A percentile compares a stretch with the other conserved stretches of the same genome.
Evolutionary conservation across 2,797 vertebrate genomes (phyloP).

Genomic region (Acanthurus tractus): DNA sequence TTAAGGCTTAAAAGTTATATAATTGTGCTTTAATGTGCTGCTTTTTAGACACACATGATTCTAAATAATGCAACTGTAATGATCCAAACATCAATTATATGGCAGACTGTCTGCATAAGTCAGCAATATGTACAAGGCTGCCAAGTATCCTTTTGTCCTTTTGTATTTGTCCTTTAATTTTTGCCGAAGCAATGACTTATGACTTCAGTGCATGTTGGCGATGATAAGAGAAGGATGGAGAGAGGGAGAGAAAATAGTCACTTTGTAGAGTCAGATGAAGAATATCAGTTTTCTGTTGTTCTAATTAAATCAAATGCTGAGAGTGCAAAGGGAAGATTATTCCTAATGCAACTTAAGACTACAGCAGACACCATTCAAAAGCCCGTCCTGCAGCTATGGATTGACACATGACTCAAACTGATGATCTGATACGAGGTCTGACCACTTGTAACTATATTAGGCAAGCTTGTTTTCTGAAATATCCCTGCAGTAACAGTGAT

Average conservation of each 20-base stretch:
- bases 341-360: background rate
- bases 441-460: background rate
- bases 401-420: constrained; percentile 13
- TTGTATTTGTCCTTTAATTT: no score
- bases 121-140: background rate
- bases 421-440: background rate
- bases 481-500: background rate
- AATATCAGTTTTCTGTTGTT: background rate
- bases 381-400: constrained; percentile 1
- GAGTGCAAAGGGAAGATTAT: background rate
- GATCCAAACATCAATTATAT: background rate
- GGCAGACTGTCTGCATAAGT: constrained; percentile 9
- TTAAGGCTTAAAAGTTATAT: no score
- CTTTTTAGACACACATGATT: background rate
- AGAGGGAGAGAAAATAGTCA: background rate
- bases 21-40: background rate
- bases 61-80: background rate
- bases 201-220: constrained; percentile 19
- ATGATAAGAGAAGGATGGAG: background rate
- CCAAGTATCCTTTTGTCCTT: constrained; percentile 25
- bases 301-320: background rate
- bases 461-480: background rate
- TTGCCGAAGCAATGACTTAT: constrained; percentile 21
- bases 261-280: background rate
- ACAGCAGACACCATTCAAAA: constrained; percentile 5